Evolutionary conservation across 1,140 invertebrate genomes (phyloP), one percentile per base, ranked within the genome.

Genomic region (Nasonia giraulti): DNA sequence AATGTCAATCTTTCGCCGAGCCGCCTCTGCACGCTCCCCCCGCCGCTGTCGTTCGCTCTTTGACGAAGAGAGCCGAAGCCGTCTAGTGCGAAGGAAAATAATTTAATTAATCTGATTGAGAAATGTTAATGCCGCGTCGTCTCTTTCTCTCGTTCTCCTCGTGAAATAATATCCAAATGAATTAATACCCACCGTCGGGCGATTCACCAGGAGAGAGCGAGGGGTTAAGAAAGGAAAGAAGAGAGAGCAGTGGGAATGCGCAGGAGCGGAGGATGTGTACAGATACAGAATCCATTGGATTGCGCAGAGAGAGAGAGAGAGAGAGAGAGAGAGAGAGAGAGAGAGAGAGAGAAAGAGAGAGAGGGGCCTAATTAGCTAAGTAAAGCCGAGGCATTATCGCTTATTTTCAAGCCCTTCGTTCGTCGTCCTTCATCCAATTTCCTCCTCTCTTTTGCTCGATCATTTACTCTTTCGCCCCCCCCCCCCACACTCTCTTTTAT

Each of bases 21-120:
- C 62, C 17, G 11, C 2, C 20, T 27, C 27, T n/a, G 10, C 20
- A 1, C 20, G 2, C n/a, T 31, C 2, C 20, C 3, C 2, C 37
- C 33, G 23, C 33, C 7, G 4, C 40, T 44, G 74, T 83, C 73
- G 55, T 80, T 27, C 80, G 77, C 27, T 31, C 68, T 33, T 71
- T 71, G 27, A 71, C 68, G 55, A 71, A 71, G 27, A 71, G 68
- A 71, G 68, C 68, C 68, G 68, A 71, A 71, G 23, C 37, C n/a
- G n/a, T 78, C 17, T 40, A 31, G 80, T 81, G 82, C 79, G 82
- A 81, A 87, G 79, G 44, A 88, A 90, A 91, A 91, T 91, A 91
- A 92, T 92, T 92, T 91, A 91, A 92, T 92, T 92, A 91, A 92
- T 92, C 89, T 90, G 91, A 92, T 92, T 91, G 89, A 91, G 90